phyloP scores from a whole-genome alignment of 2,797 vertebrate genomes.

The Ctenopoma multispine region DNA sequence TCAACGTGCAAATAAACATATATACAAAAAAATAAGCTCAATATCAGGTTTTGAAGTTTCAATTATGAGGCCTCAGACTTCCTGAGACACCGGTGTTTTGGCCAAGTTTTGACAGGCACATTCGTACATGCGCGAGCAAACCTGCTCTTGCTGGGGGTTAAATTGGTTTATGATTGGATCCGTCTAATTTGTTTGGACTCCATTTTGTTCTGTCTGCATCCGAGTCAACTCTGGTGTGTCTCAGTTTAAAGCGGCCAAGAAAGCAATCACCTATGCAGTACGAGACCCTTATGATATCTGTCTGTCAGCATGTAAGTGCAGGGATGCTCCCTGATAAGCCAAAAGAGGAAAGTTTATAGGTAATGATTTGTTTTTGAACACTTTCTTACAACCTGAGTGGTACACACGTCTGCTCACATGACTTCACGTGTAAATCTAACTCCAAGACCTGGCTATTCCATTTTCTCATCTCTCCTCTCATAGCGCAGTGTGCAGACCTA shows the following conservation, averaged over 20 bases:
- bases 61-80: neutral
- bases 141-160: neutral
- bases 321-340: constrained; percentile 8
- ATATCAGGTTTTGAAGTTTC: neutral
- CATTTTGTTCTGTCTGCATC: neutral
- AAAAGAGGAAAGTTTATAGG: neutral
- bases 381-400: too few relatives aligned
- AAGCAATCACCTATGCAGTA: constrained; percentile 5
- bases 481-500: too few relatives aligned
- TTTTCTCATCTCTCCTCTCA: too few relatives aligned
- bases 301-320: constrained; percentile 2
- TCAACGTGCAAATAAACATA: neutral
- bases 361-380: too few relatives aligned
- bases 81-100: neutral
- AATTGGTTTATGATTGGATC: constrained; percentile 13
- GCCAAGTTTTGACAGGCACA: neutral
- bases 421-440: too few relatives aligned
- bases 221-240: constrained; percentile 1
- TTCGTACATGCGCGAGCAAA: neutral
- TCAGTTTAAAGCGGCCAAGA: constrained; percentile 14
- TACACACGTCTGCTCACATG: too few relatives aligned
- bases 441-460: too few relatives aligned
- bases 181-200: constrained; percentile 6
- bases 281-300: too few relatives aligned
- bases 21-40: neutral